phyloP scores from a whole-genome alignment of 1,140 invertebrate species.

The Drosophila littoralis region DNA sequence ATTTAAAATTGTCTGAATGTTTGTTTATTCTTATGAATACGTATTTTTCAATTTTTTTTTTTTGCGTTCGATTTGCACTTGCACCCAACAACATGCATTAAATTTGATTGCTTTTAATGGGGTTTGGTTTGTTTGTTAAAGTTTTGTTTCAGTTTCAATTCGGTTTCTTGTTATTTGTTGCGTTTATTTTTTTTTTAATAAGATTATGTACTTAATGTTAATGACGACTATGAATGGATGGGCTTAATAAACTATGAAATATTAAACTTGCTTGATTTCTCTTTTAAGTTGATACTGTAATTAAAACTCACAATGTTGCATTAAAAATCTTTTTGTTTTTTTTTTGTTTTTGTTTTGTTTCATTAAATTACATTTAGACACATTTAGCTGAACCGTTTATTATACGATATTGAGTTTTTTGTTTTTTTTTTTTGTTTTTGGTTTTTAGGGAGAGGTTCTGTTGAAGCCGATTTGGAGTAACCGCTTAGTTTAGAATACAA shows the following conservation, averaged over 20 bases:
- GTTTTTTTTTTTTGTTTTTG: conserved; percentile 25
- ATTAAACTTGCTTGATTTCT: conserved; percentile 69
- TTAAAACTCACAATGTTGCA: conserved; percentile 76
- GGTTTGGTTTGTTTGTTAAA: conserved; percentile 46
- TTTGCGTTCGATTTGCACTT: conserved; percentile 42
- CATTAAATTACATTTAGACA: conserved; percentile 78
- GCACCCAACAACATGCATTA: conserved; percentile 59
- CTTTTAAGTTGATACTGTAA: conserved; percentile 60
- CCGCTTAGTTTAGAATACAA: conserved; percentile 59
- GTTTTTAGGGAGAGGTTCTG: conserved; percentile 37
- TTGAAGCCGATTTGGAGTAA: conserved; percentile 53
- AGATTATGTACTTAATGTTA: conserved; percentile 75
- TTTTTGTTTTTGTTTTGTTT: conserved; percentile 47
- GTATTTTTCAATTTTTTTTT: conserved; percentile 50
- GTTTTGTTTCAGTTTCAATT: conserved; percentile 60
- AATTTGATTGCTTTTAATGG: conserved; percentile 61
- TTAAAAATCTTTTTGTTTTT: conserved; percentile 74
- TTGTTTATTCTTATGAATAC: conserved; percentile 78
- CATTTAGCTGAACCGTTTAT: conserved; percentile 79
- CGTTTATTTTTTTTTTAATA: conserved; percentile 38
- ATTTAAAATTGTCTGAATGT: conserved; percentile 77
- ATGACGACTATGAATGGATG: conserved; percentile 82
- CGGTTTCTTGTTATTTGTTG: conserved; percentile 45
- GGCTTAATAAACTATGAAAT: conserved; percentile 82
- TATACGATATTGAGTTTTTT: conserved; percentile 48